Evolutionary conservation across 1,140 invertebrate genomes (phyloP).

Genomic region (Drosophila triauraria): DNA sequence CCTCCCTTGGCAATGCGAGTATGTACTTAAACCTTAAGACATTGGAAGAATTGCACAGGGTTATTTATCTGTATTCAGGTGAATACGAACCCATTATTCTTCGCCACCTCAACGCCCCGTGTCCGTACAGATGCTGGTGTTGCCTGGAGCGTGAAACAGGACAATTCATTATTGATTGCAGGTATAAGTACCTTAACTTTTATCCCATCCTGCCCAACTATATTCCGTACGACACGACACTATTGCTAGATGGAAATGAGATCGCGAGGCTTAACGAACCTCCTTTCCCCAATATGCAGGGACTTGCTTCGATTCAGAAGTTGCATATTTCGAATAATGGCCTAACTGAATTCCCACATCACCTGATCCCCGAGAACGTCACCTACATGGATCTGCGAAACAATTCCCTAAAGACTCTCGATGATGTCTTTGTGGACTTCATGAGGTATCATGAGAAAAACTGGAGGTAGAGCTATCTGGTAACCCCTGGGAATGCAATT

Average conservation of each 20-base stretch:
- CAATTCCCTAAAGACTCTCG: not conserved
- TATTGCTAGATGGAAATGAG: not conserved
- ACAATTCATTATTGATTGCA: slow-evolving; percentile 13
- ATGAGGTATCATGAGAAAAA: not conserved
- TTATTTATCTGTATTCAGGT: not conserved
- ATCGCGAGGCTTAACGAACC: not conserved
- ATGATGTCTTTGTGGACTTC: not conserved
- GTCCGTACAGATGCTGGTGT: slow-evolving; percentile 21
- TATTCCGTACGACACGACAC: not conserved
- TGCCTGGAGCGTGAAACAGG: not conserved
- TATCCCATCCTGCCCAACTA: not conserved
- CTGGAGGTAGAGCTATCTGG: slow-evolving; percentile 6
- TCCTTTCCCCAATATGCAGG: not conserved
- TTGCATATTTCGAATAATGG: slow-evolving; percentile 2
- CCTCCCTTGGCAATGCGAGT: fast-evolving
- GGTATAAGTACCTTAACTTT: not conserved
- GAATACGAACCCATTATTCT: not conserved
- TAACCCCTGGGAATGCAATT: slow-evolving; percentile 18
- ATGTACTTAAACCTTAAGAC: too few relatives aligned
- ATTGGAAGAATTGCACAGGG: not conserved
- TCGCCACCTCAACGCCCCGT: not conserved
- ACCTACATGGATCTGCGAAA: slow-evolving; percentile 18
- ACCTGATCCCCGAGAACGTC: slow-evolving; percentile 5
- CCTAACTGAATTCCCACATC: slow-evolving; percentile 1
- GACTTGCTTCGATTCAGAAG: slow-evolving; percentile 11